Conservation (phyloP, 2,888 invertebrate species). For the Lithosia quadra region DNA sequence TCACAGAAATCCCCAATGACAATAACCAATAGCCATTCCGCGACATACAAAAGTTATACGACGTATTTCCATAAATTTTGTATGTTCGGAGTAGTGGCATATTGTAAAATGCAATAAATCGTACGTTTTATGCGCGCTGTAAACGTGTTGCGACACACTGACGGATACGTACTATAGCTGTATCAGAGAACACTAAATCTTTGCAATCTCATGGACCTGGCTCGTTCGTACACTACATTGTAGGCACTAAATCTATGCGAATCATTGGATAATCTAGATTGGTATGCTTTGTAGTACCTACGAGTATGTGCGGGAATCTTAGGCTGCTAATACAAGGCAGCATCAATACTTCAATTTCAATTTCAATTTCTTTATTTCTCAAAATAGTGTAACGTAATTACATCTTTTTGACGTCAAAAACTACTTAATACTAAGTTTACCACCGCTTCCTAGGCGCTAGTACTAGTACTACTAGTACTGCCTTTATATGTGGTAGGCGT, state of each 20-base stretch:
- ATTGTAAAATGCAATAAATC: constrained; percentile 52
- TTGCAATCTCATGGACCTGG: constrained; percentile 31
- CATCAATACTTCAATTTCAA: too few relatives aligned
- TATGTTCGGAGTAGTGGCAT: constrained; percentile 29
- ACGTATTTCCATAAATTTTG: constrained; percentile 36
- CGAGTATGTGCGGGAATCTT: too few relatives aligned
- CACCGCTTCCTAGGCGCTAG: too few relatives aligned
- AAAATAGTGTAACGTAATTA: too few relatives aligned
- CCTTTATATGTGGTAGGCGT: neutral
- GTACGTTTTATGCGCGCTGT: constrained; percentile 45
- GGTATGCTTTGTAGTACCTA: neutral
- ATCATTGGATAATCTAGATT: neutral
- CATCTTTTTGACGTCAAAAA: too few relatives aligned
- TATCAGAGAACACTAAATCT: constrained; percentile 34
- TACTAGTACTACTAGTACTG: neutral
- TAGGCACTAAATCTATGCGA: constrained; percentile 3
- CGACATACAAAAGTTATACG: constrained; percentile 8
- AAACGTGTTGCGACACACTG: constrained; percentile 50
- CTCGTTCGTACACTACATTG: constrained; percentile 23
- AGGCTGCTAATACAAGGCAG: too few relatives aligned
- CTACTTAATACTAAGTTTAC: too few relatives aligned
- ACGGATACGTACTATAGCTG: constrained; percentile 35
- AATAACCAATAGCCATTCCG: neutral
- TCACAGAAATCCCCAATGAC: neutral
- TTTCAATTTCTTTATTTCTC: too few relatives aligned